Conservation (phyloP, 2,888 invertebrate species). For the Calameuta filiformis region DNA sequence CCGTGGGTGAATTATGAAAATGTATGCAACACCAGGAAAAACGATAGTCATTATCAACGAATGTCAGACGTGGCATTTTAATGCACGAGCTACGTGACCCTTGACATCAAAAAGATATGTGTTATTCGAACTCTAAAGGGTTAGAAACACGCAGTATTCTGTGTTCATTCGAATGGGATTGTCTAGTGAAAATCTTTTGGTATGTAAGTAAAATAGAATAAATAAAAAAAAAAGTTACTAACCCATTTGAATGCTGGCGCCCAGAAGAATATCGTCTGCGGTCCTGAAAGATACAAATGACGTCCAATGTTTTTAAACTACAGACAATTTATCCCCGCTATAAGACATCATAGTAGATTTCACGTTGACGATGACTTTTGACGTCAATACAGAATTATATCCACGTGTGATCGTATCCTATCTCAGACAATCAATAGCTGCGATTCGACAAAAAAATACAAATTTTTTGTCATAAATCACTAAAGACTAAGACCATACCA, state of each 20-base stretch:
- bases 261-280: slow-evolving; percentile 99
- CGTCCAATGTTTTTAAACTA: background rate
- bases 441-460: background rate
- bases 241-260: slow-evolving; percentile 99
- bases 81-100: background rate
- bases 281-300: slow-evolving; percentile 75
- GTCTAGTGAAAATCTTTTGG: background rate
- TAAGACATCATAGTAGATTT: background rate
- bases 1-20: background rate
- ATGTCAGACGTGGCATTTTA: background rate
- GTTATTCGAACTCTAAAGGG: background rate
- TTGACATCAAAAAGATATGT: background rate
- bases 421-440: background rate
- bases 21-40: background rate
- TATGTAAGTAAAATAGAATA: background rate
- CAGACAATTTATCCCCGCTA: background rate
- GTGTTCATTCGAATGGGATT: background rate
- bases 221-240: slow-evolving; percentile 60
- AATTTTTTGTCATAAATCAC: background rate
- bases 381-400: background rate
- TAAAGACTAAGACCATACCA: background rate
- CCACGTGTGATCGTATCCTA: background rate
- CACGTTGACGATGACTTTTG: background rate
- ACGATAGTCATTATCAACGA: background rate
- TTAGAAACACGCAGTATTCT: background rate